Evolutionary conservation across 2,888 invertebrate species (phyloP), one percentile per base, ranked within the genome.

Genomic region (Pammene aurita): DNA sequence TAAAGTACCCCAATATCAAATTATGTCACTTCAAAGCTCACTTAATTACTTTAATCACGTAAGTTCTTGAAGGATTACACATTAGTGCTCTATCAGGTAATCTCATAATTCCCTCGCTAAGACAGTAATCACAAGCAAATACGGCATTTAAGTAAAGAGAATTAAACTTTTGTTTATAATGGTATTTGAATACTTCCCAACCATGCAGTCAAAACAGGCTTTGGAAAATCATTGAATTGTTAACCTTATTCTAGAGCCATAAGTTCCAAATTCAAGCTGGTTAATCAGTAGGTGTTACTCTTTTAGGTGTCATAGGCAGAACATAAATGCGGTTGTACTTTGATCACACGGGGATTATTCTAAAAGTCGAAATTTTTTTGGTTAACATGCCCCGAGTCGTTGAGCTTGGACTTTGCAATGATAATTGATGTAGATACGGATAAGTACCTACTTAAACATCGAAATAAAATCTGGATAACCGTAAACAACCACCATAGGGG

Each of bases 281-380:
- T 26, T 26, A 4, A n/a, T n/a, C 4, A 26, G 4, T 26, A 4
- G 26, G 4, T 1, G 26, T 26, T 26, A 26, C 26, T 1, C 26
- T 26, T 26, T 26, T 26, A 26, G 26, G 4, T 4, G 26, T 4
- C 2, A 26, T 26, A 4, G 26, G 4, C 26, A 26, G 38, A 52
- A 14, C 48, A 50, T 50, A 14, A 54, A 46, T 46, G 35, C 7
- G 7, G 58, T 69, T 66, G 26, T 65, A 57, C 14, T 44, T 42
- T 11, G 65, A 63, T 81, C 81, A 61, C 81, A 82, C 80, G 77
- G 72, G 67, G 82, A 77, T 82, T 81, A 80, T 70, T 73, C 70
- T 72, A 73, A 69, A 52, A 62, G 72, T 73, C 72, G 74, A 72
- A 72, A 72, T 73, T 77, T 71, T 73, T 71, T 67, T 75, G n/a